Conservation (phyloP, 1,140 invertebrate genomes). For the Samia ricini region DNA sequence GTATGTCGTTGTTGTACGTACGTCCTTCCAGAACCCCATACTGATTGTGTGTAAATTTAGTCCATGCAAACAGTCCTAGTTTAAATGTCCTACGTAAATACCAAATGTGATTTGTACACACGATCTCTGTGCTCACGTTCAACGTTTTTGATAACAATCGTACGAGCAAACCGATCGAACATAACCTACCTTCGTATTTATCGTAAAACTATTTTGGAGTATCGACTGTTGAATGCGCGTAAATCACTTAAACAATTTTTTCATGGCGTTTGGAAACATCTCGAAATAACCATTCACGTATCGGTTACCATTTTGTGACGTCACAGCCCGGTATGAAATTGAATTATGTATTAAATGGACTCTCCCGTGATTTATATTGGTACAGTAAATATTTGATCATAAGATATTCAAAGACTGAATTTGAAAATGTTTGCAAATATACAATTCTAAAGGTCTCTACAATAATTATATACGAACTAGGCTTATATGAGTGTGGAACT, state of each 20-base stretch:
- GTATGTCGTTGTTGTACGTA: background rate
- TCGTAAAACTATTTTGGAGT: constrained; percentile 62
- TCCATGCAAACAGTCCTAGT: background rate
- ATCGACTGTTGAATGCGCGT: constrained; percentile 47
- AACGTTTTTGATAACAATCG: background rate
- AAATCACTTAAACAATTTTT: constrained; percentile 64
- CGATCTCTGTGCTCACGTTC: constrained; percentile 1
- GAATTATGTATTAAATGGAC: constrained; percentile 3
- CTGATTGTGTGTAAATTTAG: background rate
- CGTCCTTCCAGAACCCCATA: background rate
- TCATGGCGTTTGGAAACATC: constrained; percentile 49
- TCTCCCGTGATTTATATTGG: background rate
- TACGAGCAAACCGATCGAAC: background rate
- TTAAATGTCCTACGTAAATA: background rate
- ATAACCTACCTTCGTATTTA: constrained; percentile 44
- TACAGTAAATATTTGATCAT: background rate
- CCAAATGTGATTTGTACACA: background rate
- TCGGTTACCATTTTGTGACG: constrained; percentile 42
- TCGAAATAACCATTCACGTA: constrained; percentile 60
- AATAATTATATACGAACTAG: too few relatives aligned
- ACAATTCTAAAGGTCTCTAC: background rate
- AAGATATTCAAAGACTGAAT: background rate
- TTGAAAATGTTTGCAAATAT: background rate
- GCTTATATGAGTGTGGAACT: too few relatives aligned
- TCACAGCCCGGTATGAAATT: constrained; percentile 17